Base-by-base conservation (phyloP, 2,888 invertebrate species). In the Caradrina kadenii region DNA sequence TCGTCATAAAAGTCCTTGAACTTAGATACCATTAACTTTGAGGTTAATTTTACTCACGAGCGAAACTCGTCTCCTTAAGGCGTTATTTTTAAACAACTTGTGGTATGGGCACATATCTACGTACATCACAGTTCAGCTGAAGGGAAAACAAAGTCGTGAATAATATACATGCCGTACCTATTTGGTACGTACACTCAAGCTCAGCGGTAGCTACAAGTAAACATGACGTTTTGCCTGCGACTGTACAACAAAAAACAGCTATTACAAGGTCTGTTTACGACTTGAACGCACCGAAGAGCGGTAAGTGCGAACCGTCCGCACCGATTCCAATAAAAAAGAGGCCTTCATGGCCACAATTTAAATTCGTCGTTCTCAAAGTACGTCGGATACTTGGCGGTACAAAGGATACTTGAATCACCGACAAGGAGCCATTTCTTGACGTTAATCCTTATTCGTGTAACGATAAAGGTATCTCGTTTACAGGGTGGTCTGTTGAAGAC, bases 401-500 rank as follows among this genome's bases (percentile, higher is more conserved):
- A 75, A 78, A 73, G 60, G 49, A 64, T 58, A 61, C 67, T 81
- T 68, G 64, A 64, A 73, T 78, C 61, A 53, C 59, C 56, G 63
- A 67, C 81, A 81, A 82, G 79, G 77, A 79, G 66, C 72, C 66
- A 71, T 79, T 69, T 69, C 63, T 63, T 80, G 79, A 82, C 76
- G 72, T 82, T 82, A 85, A 86, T 87, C 81, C 82, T 78, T 76
- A 69, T 81, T 75, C 64, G 39, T 59, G 77, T 73, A 69, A 67
- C 71, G 69, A 70, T 69, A 79, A 78, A 78, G 59, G 69, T 69
- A 58, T 39, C 54, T 76, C 54, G 69, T 75, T 80, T 69, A 60
- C 64, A 56, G 82, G 87, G 88, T 87, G 88, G 88, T 83, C 88
- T 68, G 66, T 49, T 76, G 69, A 79, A 69, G 70, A 73, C 70